Percentiles rank a stretch among this genome's conserved stretches.
phyloP scores from a whole-genome alignment of 1,140 invertebrate genomes.

The Acyrthosiphon pisum region DNA sequence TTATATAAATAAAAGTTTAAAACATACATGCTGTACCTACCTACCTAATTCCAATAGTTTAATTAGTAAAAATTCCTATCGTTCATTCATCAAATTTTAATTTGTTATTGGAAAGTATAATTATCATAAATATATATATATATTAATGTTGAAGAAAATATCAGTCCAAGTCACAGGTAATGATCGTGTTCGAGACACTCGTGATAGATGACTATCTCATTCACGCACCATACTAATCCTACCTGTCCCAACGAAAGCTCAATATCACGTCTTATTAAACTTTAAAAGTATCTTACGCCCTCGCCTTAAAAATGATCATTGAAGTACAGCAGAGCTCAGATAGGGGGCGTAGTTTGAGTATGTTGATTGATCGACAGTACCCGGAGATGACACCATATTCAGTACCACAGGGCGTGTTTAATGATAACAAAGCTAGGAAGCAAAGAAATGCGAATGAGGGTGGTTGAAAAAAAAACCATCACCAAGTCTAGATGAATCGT shows the following conservation, averaged over 20 bases:
- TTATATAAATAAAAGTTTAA: background rate
- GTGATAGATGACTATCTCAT: slow-evolving; percentile 47
- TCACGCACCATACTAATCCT: slow-evolving; percentile 44
- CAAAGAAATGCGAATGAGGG: background rate
- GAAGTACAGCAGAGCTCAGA: background rate
- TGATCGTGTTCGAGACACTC: slow-evolving; percentile 33
- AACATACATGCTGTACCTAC: background rate
- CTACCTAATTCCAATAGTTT: background rate
- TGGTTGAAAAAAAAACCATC: background rate
- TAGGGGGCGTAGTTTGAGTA: slow-evolving; percentile 6
- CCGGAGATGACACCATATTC: slow-evolving; percentile 53
- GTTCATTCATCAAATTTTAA: background rate
- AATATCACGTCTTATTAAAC: slow-evolving; percentile 53
- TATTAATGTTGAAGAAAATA: background rate
- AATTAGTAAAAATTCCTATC: background rate
- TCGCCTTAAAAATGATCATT: background rate
- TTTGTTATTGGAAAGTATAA: background rate
- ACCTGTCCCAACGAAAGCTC: slow-evolving; percentile 13
- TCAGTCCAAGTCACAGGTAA: slow-evolving; percentile 19
- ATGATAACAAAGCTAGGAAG: slow-evolving; percentile 36
- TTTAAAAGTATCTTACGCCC: slow-evolving; percentile 32
- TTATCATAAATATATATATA: background rate
- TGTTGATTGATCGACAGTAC: slow-evolving; percentile 51
- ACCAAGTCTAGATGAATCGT: background rate
- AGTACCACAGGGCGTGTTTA: background rate